Evolutionary conservation across 2,113 vertebrate genomes (phyloP).

Genomic region (Zosterops hypoxanthus): DNA sequence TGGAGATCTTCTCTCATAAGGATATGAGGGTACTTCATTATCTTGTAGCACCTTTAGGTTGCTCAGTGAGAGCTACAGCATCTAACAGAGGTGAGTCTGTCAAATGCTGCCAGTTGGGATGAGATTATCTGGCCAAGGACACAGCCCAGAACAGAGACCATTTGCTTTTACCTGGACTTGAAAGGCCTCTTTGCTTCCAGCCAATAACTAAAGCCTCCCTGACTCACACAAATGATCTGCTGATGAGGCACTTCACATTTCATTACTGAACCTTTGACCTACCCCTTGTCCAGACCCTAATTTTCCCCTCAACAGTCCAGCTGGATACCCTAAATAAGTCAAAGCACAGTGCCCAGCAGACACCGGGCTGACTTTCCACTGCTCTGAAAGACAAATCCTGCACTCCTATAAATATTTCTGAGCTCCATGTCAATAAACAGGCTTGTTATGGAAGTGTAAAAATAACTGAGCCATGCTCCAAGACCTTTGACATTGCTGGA

Average conservation of each 20-base stretch:
- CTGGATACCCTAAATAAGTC: background rate
- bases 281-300: background rate
- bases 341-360: background rate
- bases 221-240: background rate
- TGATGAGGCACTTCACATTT: background rate
- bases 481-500: slow-evolving; percentile 1
- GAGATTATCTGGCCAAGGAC: slow-evolving; percentile 13
- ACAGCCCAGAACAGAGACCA: background rate
- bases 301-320: background rate
- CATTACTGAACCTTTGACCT: background rate
- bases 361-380: background rate
- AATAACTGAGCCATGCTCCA: background rate
- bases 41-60: background rate
- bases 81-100: background rate
- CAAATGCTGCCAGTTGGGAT: slow-evolving; percentile 21
- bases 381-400: slow-evolving; percentile 1
- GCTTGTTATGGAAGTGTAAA: slow-evolving; percentile 5
- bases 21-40: background rate
- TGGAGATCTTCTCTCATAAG: background rate
- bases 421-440: slow-evolving; percentile 5
- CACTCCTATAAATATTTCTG: background rate
- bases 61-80: background rate
- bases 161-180: slow-evolving; percentile 23
- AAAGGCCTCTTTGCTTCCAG: background rate
- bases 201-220: background rate